phyloP scores from a whole-genome alignment of 2,888 invertebrate genomes.

The Brassicogethes aeneus region DNA sequence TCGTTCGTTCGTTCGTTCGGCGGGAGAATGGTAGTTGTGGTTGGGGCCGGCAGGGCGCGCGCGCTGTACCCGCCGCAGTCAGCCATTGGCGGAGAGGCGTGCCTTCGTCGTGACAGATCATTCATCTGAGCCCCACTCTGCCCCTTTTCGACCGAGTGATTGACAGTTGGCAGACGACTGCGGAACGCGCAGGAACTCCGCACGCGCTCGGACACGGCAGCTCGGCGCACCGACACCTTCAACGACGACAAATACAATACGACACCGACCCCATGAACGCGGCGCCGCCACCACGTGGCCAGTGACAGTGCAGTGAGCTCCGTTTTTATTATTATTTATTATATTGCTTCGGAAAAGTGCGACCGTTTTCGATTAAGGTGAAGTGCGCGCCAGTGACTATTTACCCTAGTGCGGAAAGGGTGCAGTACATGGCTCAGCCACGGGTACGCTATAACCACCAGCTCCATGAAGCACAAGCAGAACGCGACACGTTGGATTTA shows the following conservation, averaged over 20 bases:
- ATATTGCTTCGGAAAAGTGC: neutral
- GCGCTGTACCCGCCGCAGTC: conserved; percentile 38
- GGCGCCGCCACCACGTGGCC: conserved; percentile 18
- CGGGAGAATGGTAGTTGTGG: conserved; percentile 20
- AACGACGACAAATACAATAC: conserved; percentile 16
- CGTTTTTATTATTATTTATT: neutral
- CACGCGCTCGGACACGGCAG: conserved; percentile 36
- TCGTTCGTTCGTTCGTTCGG: conserved; percentile 26
- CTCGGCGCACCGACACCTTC: conserved; percentile 25
- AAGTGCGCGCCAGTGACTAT: conserved; percentile 23
- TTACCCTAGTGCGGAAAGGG: conserved; percentile 56
- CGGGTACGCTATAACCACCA: conserved; percentile 58
- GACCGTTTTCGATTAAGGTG: too few relatives aligned
- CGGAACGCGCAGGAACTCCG: conserved; percentile 54
- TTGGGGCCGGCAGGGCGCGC: conserved; percentile 36
- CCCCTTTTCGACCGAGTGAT: conserved; percentile 47
- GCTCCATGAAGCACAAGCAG: conserved; percentile 11
- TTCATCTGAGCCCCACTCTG: conserved; percentile 48
- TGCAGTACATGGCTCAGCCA: conserved; percentile 78
- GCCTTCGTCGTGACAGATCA: conserved; percentile 38
- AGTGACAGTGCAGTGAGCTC: conserved; percentile 28
- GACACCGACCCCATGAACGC: conserved; percentile 23
- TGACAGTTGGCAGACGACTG: conserved; percentile 59
- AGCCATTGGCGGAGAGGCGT: conserved; percentile 40
- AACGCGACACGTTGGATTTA: conserved; percentile 22